Evolutionary conservation across 2,888 invertebrate species (phyloP), one percentile per base, ranked within the genome.

Genomic region (Aleiodes testaceus): DNA sequence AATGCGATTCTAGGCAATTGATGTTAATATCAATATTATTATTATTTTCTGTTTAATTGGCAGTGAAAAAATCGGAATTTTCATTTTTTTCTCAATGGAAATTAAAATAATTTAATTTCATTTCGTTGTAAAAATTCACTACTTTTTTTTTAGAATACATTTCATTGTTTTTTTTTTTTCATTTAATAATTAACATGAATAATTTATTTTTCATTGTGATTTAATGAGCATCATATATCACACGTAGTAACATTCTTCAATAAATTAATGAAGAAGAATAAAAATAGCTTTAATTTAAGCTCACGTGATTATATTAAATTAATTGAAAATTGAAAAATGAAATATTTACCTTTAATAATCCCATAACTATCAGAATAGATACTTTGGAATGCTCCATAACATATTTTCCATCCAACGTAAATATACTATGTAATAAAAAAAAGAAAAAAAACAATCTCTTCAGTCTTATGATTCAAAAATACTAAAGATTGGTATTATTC

Each of bases 381-480:
- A 63, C 45, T 63, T 44, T 63, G 44, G 44, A 45, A 45, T 63
- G 63, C 14, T 20, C 22, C 20, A 63, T 14, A 63, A 63, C 42
- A 9, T 42, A 6, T 22, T 47, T 7, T 26, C 22, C 45, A 44
- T 44, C 9, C n/a, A 6, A 22, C 22, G n/a, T 22, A 30, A 20
- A 7, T 26, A 16, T 47, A 16, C 7, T 47, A 47, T 16, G 7
- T 63, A 63, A 63, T 44, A 11, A 42, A 22, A 67, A 47, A 67
- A 22, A 67, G 30, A 67, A 6, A 52, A 65, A 65, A 44, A 44
- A 55, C 44, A 30, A 59, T 30, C 45, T 47, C 44, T 69, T 69
- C 69, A 69, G 69, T 69, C 69, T 69, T 69, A 69, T 63, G 63
- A 69, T 69, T 69, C 63, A 64, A 45, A 63, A 63, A 63, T 63